Evolutionary conservation across 2,797 vertebrate genomes (phyloP).

Genomic region (Hafferia zeledoni): DNA sequence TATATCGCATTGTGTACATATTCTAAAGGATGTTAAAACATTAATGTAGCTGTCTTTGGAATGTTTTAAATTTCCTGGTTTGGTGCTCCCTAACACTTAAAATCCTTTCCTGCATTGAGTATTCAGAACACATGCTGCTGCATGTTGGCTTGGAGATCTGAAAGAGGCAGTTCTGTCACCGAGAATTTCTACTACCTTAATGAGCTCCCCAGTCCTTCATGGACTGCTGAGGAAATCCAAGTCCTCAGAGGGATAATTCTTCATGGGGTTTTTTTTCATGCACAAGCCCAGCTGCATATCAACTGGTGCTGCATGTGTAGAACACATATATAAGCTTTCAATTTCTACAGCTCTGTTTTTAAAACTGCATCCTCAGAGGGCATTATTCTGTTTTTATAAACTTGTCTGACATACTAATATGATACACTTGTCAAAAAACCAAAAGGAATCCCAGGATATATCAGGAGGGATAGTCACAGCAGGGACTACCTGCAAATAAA

Average conservation of each 20-base stretch:
- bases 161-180: neutral
- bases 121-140: neutral
- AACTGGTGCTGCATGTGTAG: neutral
- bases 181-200: neutral
- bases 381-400: neutral
- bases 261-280: fast-evolving
- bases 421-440: neutral
- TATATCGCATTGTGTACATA: neutral
- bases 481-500: neutral
- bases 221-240: neutral
- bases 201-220: neutral
- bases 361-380: neutral
- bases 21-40: neutral
- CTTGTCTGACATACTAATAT: fast-evolving
- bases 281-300: neutral
- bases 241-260: neutral
- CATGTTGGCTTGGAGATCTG: neutral
- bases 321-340: neutral
- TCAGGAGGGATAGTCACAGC: neutral
- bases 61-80: neutral
- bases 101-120: neutral
- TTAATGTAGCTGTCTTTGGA: neutral
- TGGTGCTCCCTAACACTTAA: neutral
- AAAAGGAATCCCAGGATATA: neutral
- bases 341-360: neutral